Evolutionary conservation across 37 sponge, comb jelly and placozoan genomes (phyloP), one percentile per base, ranked within the genome.

Genomic region (Aplysina aerophoba): DNA sequence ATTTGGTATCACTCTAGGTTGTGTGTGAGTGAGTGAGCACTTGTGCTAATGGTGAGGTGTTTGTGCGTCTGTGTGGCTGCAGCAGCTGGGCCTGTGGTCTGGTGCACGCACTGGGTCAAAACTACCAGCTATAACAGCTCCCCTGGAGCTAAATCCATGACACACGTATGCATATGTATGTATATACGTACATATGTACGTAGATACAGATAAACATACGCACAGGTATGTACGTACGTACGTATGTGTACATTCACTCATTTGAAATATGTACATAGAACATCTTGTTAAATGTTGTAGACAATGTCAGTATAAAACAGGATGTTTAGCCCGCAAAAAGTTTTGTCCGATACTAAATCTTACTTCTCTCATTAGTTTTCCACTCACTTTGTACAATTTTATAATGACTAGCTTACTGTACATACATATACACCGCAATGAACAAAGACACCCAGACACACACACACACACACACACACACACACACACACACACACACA

Each of bases 381-480:
- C n/a, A n/a, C n/a, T n/a, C n/a, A n/a, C n/a, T n/a, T n/a, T 65
- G 27, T 30, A 65, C 27, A 16, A 11, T 30, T 30, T 11, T 65
- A 30, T 65, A 65, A 20, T 65, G 66, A 30, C 22, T 65, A 16
- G 66, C 27, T 16, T 65, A 65, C 30, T 65, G 22, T 65, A 65
- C 27, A 16, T 30, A 30, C 22, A 65, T 65, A 8, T 65, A 16
- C 27, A 65, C 66, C 13, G 66, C 27, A 74, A 30, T 74, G 16
- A 74, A 28, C 38, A 30, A 8, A n/a, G 16, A 12, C 33, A 35
- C 33, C 38, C 79, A 39, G 1, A 39, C 4, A 8, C 79, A 78
- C 79, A 78, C 79, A 78, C 79, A 78, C 79, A 39, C 79, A 78
- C 53, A 39, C 79, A 39, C 38, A 37, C 79, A 40, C 79, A 78